Evolutionary conservation across 2,113 vertebrate genomes (phyloP), one percentile per base, ranked within the genome.

Genomic region (Cryptomyrus ogoouensis): DNA sequence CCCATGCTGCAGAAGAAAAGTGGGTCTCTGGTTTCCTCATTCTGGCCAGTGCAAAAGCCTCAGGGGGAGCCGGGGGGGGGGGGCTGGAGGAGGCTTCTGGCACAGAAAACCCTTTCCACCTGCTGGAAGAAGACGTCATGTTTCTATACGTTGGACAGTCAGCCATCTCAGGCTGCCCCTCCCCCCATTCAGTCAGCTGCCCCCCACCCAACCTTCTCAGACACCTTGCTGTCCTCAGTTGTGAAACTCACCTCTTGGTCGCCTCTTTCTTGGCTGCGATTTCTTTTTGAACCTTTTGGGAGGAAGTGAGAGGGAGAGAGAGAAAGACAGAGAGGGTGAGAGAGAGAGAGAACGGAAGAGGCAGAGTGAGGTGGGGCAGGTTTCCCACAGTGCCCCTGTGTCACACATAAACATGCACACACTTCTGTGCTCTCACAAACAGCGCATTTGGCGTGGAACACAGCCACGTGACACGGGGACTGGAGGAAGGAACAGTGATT

Each of bases 121-220:
- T 89, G 31, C 52, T 74, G 39, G 70, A 89, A 15, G 27, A 53
- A 83, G 88, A 89, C 46, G 27, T 53, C 52, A 21, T 89, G 12
- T 53, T n/a, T 84, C 35, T 84, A 19, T 85, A 77, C 15, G 2
- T 27, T 3, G 17, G 52, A 53, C 24, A 46, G 42, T 19, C 44
- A 84, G 44, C 44, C 27, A 74, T 15, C 66, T 74, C 7, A 12
- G n/a, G 4, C 70, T 77, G 19, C 24, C 19, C 83, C 52, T 53
- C 24, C 84, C 46, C n/a, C 44, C 44, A 50, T 12, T 31, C 17
- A 46, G 24, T 46, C 83, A 42, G 39, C 42, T 46, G 10, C 24
- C 46, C 83, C 46, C 5, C 8, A 24, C 83, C 46, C 46, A 42
- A 50, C 46, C 10, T 44, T 39, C 5, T 46, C 42, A 84, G 44